Percentiles rank a stretch among this genome's conserved stretches.
phyloP scores from a whole-genome alignment of 2,888 invertebrate species.

The Apocheima hispidaria region DNA sequence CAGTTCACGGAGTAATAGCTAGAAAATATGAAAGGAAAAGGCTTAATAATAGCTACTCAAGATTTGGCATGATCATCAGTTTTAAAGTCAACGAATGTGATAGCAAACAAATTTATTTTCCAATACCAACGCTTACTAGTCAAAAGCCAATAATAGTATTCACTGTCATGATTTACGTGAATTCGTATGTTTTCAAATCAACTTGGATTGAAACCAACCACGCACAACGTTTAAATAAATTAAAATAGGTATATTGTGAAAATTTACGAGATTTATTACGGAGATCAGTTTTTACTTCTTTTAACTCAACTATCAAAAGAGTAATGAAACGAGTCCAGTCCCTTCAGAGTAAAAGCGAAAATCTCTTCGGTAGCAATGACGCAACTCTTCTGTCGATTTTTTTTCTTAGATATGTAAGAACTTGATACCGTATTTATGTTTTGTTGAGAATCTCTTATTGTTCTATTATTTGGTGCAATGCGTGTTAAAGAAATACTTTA shows the following conservation, averaged over 20 bases:
- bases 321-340: not conserved
- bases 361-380: slow-evolving; percentile 58
- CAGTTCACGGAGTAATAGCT: not conserved
- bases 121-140: not conserved
- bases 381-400: slow-evolving; percentile 51
- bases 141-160: too few species aligned
- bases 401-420: slow-evolving; percentile 52
- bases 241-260: too few species aligned
- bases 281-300: not conserved
- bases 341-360: slow-evolving; percentile 55
- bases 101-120: slow-evolving; percentile 23
- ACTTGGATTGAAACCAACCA: not conserved
- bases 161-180: slow-evolving; percentile 3
- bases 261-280: not conserved
- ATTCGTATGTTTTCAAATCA: slow-evolving; percentile 10
- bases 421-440: slow-evolving; percentile 49
- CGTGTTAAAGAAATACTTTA: not conserved
- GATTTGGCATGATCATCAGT: slow-evolving; percentile 21
- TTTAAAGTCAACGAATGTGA: slow-evolving; percentile 30
- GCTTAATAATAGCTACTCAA: slow-evolving; percentile 9
- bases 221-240: too few species aligned
- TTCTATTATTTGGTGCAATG: slow-evolving; percentile 14
- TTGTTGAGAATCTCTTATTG: slow-evolving; percentile 38
- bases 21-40: slow-evolving; percentile 6
- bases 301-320: not conserved